Evolutionary conservation across 2,888 invertebrate genomes (phyloP).

Genomic region (Syrista parreyssii): DNA sequence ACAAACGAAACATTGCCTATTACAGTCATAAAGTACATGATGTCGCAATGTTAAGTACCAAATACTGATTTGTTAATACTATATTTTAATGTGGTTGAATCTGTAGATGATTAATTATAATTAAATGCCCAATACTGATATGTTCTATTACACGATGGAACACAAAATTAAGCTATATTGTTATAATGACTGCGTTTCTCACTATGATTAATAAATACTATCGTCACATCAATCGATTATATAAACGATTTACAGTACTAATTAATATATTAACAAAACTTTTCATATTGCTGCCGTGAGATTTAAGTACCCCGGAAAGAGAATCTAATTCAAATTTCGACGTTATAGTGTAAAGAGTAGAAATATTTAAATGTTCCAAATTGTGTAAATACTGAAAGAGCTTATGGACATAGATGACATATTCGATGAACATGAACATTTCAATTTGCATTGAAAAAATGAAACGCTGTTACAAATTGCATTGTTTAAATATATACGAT

Average conservation of each 20-base stretch:
- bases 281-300: neutral
- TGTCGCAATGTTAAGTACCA: neutral
- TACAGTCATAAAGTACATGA: neutral
- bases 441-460: neutral
- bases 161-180: constrained; percentile 29
- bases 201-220: constrained; percentile 22
- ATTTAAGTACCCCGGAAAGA: neutral
- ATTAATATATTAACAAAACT: neutral
- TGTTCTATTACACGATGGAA: constrained; percentile 35
- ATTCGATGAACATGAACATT: neutral
- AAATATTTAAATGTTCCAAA: neutral
- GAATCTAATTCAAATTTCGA: neutral
- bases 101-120: constrained; percentile 24
- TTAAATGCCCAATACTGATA: constrained; percentile 60
- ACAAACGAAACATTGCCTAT: too few relatives aligned
- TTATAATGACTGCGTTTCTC: constrained; percentile 3
- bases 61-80: constrained; percentile 8
- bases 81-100: neutral
- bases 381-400: neutral
- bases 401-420: neutral
- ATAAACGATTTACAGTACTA: neutral
- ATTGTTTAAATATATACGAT: neutral
- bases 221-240: constrained; percentile 12
- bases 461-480: neutral
- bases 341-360: neutral